Base-by-base conservation (phyloP, 2,797 vertebrate genomes). In the Intellagama lesueurii region DNA sequence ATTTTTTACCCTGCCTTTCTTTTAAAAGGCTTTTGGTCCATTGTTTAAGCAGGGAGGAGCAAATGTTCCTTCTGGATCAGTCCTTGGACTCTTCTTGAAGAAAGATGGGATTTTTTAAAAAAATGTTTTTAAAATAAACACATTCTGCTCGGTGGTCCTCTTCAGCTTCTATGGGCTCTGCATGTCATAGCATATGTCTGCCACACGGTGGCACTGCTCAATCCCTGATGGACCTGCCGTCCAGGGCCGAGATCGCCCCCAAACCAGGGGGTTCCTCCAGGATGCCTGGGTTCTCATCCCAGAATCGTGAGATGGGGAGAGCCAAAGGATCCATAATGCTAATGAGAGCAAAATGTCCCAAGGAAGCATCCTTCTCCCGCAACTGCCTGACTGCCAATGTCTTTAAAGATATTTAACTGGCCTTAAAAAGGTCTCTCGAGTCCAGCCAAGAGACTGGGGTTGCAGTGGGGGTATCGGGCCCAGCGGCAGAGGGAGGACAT, bases 281-380 rank as follows among this genome's bases (percentile, higher is more conserved):
- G 64, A 52, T 7, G 7, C 44, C 64, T 83, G 81, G 73, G 70
- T 86, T 4, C n/a, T 12, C 60, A 40, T 44, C 79, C 70, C 79
- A 82, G 84, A 86, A 86, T n/a, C 60, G 84, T 82, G 84, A 35
- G 52, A 17, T 2, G n/a, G 32, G 19, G 35, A 16, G 17, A n/a
- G 84, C 84, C 88, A 86, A 44, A 9, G 7, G 32, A 81, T 11
- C 79, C 47, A 81, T 82, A 32, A 76, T 4, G 47, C 17, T 89
- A 86, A 86, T 90, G 78, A 90, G 84, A 77, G 88, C 84, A 77
- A 64, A 77, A 56, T 90, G 79, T 86, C 79, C 83, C 40, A 6
- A 64, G 26, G 17, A 16, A 22, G 7, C 7, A 4, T 0, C 5
- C 24, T n/a, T 24, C 7, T n/a, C 35, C 26, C 30, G 5, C 4